Evolutionary conservation across 2,113 vertebrate genomes (phyloP).

Genomic region (Callopanchax toddi): DNA sequence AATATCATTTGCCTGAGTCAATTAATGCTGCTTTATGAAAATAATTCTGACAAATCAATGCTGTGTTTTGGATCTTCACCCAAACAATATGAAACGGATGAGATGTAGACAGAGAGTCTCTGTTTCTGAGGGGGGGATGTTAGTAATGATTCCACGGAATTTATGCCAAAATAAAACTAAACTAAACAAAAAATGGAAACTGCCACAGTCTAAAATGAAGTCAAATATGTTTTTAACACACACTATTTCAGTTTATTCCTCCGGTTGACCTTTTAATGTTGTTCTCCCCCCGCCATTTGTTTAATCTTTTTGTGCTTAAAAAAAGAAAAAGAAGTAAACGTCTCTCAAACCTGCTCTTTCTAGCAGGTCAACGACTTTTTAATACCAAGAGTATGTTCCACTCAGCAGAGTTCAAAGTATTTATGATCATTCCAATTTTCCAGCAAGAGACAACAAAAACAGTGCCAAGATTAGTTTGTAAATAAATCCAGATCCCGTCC

Average conservation of each 20-base stretch:
- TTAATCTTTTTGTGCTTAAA: constrained; percentile 52
- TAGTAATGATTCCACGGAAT: constrained; percentile 62
- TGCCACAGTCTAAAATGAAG: constrained; percentile 70
- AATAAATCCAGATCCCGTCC: constrained; percentile 75
- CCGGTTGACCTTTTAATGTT: constrained; percentile 46
- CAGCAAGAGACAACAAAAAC: constrained; percentile 72
- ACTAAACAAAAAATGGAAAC: constrained; percentile 56
- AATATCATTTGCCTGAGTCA: constrained; percentile 70
- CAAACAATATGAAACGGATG: constrained; percentile 44
- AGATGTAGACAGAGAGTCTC: constrained; percentile 16
- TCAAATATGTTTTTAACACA: constrained; percentile 67
- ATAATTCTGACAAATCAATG: constrained; percentile 55
- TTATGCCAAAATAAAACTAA: constrained; percentile 54
- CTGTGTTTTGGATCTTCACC: constrained; percentile 56
- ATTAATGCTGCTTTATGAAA: constrained; percentile 75
- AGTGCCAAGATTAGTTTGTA: constrained; percentile 84
- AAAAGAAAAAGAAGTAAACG: constrained; percentile 49
- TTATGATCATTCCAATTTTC: constrained; percentile 72
- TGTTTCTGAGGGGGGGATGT: constrained; percentile 28
- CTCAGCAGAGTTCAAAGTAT: constrained; percentile 68
- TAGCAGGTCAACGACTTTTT: constrained; percentile 60
- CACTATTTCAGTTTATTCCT: constrained; percentile 48
- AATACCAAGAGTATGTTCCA: constrained; percentile 67
- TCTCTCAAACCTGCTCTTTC: constrained; percentile 63
- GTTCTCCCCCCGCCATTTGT: constrained; percentile 34